Evolutionary conservation across 1,140 invertebrate species (phyloP).

Genomic region (Cotesia chilonis): DNA sequence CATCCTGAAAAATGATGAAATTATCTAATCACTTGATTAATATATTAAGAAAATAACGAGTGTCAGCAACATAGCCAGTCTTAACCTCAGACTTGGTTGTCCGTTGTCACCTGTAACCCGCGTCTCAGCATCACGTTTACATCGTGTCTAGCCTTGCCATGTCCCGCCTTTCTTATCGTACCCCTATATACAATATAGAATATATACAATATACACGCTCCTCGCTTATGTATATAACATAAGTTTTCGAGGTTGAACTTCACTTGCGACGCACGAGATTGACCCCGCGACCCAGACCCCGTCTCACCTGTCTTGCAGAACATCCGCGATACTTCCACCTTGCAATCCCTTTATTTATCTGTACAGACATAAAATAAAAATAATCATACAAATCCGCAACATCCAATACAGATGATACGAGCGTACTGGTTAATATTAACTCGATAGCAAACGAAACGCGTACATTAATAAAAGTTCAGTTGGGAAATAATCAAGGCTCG

Average conservation of each 20-base stretch:
- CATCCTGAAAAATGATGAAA: too few relatives aligned
- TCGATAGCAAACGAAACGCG: too few relatives aligned
- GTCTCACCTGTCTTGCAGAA: conserved; percentile 4
- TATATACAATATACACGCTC: not conserved
- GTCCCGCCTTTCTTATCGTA: too few relatives aligned
- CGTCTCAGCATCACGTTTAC: too few relatives aligned
- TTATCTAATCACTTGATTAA: too few relatives aligned
- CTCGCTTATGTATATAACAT: not conserved
- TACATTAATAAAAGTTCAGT: not conserved
- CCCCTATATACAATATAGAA: too few relatives aligned
- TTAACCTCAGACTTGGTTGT: too few relatives aligned
- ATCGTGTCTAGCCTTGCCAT: too few relatives aligned
- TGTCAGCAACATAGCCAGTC: too few relatives aligned
- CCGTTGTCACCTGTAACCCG: too few relatives aligned
- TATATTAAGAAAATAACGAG: too few relatives aligned
- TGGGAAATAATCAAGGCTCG: conserved; percentile 9
- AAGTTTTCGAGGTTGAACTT: not conserved
- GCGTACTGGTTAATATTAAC: not conserved
- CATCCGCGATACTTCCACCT: conserved; percentile 1
- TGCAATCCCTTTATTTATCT: not conserved
- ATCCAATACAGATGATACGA: not conserved
- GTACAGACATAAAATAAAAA: not conserved
- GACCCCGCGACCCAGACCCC: conserved; percentile 15
- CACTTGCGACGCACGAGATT: not conserved
- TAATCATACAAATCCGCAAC: not conserved